phyloP scores from a whole-genome alignment of 2,888 invertebrate species.

The Liodrosophila aerea region DNA sequence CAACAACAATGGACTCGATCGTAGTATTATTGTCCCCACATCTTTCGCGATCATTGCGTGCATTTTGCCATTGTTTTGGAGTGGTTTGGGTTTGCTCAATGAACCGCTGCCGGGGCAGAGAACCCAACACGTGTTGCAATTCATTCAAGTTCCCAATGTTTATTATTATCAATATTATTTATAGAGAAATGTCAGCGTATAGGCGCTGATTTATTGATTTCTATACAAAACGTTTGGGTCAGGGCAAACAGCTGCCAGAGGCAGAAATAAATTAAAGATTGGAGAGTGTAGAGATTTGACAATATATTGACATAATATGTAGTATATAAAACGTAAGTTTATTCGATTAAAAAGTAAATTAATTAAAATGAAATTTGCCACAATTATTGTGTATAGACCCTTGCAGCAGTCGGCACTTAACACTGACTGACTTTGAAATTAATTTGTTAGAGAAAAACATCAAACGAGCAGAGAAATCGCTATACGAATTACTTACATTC shows the following conservation, averaged over 20 bases:
- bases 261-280: neutral
- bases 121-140: constrained; percentile 71
- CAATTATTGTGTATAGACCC: constrained; percentile 23
- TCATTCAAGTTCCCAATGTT: constrained; percentile 60
- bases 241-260: constrained; percentile 53
- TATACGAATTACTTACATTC: constrained; percentile 21
- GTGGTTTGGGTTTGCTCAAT: constrained; percentile 61
- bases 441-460: constrained; percentile 54
- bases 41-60: constrained; percentile 65
- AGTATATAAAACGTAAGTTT: too few species aligned
- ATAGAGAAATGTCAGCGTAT: constrained; percentile 54
- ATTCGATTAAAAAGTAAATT: too few species aligned
- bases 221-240: constrained; percentile 42
- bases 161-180: constrained; percentile 58
- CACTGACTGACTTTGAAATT: constrained; percentile 47
- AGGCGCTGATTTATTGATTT: constrained; percentile 62
- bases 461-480: constrained; percentile 31
- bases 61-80: constrained; percentile 48
- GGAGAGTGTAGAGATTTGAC: too few species aligned
- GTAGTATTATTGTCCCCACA: constrained; percentile 51
- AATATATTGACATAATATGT: too few species aligned
- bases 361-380: constrained; percentile 13
- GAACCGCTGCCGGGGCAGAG: constrained; percentile 31
- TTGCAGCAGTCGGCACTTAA: constrained; percentile 17
- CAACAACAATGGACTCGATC: constrained; percentile 55